Base-by-base conservation (phyloP, 2,888 invertebrate genomes). In the Athrips mouffetella region DNA sequence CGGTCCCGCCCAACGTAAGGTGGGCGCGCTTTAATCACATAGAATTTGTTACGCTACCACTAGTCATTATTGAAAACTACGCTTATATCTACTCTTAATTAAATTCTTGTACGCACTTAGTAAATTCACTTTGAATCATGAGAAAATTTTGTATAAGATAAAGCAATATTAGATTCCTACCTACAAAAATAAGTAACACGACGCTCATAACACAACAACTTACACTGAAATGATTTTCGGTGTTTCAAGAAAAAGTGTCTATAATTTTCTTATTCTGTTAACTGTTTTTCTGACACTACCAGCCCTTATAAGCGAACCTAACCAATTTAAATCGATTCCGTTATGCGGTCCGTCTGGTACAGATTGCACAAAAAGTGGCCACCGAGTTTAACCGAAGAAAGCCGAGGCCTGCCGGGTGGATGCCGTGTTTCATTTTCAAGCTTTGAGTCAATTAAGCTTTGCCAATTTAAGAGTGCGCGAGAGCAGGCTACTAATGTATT, bases 361-460 rank as follows among this genome's bases (percentile, higher is more conserved):
- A 50, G 74, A 62, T 65, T 56, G 63, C 72, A 76, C 64, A 80
- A 79, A 80, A 79, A 78, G 69, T 68, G 62, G 74, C 65, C 61
- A 57, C 59, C 58, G 61, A 54, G 58, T 52, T 53, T 54, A 53
- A 52, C 55, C 51, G 55, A 49, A 59, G 57, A 54, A 53, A 49
- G 52, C 45, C 50, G 45, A 54, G 59, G 63, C 64, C 62, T 54
- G 54, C 57, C 67, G 37, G 20, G n/a, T 2, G n/a, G 37, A 20
- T 20, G 35, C 37, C 37, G 63, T 72, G 76, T 71, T 80, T 83
- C 83, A 85, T 85, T 87, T 84, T 78, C 74, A 84, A 77, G 77
- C 80, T 83, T 78, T 75, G 76, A 86, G 83, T 83, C 86, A 87
- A 88, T 88, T 88, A 88, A 87, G 79, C 79, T 74, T 79, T 66